Conservation (phyloP, 2,113 vertebrate genomes). For the Rhea americana region DNA sequence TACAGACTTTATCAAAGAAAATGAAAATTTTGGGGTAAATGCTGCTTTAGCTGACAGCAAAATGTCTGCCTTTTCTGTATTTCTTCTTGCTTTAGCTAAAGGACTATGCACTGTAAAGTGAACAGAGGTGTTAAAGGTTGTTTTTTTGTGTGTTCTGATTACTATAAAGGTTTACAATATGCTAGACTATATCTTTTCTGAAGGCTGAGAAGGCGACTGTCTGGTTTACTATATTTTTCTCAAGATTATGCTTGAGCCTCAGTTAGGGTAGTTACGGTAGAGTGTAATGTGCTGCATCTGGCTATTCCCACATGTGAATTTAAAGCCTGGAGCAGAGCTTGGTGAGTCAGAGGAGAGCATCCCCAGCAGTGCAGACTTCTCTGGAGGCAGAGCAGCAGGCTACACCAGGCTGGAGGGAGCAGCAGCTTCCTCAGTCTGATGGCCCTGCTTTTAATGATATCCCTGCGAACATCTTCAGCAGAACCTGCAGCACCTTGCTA, state of each 20-base stretch:
- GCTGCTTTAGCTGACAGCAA: not conserved
- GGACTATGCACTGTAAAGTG: not conserved
- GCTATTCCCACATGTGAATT: conserved; percentile 84
- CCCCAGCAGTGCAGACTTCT: conserved; percentile 44
- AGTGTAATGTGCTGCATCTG: conserved; percentile 78
- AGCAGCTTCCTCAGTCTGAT: not conserved
- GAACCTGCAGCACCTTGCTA: not conserved
- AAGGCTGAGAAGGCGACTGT: conserved; percentile 19
- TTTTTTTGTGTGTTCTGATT: not conserved
- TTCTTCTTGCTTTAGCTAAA: not conserved
- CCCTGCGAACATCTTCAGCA: not conserved
- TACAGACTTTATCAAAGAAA: not conserved
- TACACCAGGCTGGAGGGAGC: not conserved
- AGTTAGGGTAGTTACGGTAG: conserved; percentile 88
- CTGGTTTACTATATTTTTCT: conserved; percentile 32
- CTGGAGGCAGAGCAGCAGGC: conserved; percentile 48
- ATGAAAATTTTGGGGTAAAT: not conserved
- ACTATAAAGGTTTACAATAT: not conserved
- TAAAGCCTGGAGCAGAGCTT: conserved; percentile 78
- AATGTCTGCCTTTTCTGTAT: not conserved
- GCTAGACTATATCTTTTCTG: not conserved
- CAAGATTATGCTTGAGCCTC: conserved; percentile 79
- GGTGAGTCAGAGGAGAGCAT: conserved; percentile 68
- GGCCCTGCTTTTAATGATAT: not conserved
- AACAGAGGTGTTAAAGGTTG: not conserved